Percentiles rank a stretch among this genome's conserved stretches.
phyloP scores from a whole-genome alignment of 2,797 vertebrate genomes.

The Typhlichthys eigenmanni region DNA sequence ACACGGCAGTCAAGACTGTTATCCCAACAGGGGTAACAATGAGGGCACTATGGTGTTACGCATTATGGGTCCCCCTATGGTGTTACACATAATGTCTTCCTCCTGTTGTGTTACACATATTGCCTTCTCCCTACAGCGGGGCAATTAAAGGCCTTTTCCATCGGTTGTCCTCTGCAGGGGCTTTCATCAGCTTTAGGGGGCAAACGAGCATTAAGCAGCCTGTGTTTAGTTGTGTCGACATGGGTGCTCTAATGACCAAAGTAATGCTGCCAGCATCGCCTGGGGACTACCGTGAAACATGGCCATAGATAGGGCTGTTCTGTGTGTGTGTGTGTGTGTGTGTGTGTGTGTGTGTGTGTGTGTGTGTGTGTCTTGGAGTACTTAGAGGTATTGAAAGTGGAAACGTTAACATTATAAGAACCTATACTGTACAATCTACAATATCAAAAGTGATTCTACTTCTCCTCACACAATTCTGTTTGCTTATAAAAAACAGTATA shows the following conservation, averaged over 20 bases:
- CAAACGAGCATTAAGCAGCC: constrained; percentile 46
- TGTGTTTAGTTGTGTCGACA: constrained; percentile 53
- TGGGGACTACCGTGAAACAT: constrained; percentile 37
- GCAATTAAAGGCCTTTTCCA: constrained; percentile 44
- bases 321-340: constrained; percentile 7
- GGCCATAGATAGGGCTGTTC: constrained; percentile 24
- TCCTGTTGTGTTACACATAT: constrained; percentile 33
- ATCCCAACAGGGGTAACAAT: constrained; percentile 40
- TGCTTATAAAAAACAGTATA: background rate
- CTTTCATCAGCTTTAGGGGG: constrained; percentile 43
- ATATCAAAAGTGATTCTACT: background rate
- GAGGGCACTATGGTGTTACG: constrained; percentile 42
- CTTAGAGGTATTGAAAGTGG: no score
- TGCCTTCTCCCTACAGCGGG: constrained; percentile 39
- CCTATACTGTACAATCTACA: no score
- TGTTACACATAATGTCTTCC: constrained; percentile 41
- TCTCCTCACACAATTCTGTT: background rate
- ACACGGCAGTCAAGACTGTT: constrained; percentile 23
- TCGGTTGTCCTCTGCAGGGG: constrained; percentile 44
- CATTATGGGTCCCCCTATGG: constrained; percentile 33
- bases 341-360: constrained; percentile 3
- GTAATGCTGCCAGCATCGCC: constrained; percentile 55
- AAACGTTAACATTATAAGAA: no score
- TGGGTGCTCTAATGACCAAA: constrained; percentile 63
- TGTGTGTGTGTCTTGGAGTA: background rate